Base-by-base conservation (phyloP, 2,888 invertebrate species). In the Synergus gifuensis region DNA sequence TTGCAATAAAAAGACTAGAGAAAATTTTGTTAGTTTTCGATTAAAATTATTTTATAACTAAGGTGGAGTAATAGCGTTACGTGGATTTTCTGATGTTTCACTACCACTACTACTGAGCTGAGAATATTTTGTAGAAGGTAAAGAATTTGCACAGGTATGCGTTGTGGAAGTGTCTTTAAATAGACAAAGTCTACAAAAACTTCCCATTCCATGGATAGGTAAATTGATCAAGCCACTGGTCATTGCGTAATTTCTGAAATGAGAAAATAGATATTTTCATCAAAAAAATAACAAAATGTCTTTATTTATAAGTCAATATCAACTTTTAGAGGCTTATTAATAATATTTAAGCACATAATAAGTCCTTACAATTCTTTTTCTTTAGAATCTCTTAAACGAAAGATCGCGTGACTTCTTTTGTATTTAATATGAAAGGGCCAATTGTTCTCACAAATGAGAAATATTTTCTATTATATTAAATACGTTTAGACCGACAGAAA, bases 211-310 rank as follows among this genome's bases (percentile, higher is more conserved):
- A 76, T 90, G 90, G 11, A 88, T 83, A 46, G 90, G 89, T 58
- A 91, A 83, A 76, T 89, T 89, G 28, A 88, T 86, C 77, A 91
- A 84, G 7, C 90, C 89, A 78, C 86, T 90, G 22, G 90, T 89
- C 46, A 90, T 88, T 9, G 91, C 91, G 44, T 91, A 87, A 77
- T 91, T 91, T 77, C 92, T 92, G 86, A 8, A 87, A 88, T 76
- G 79, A 76, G 66, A 67, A 69, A 67, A 16, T 36, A 64, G 14
- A 44, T 2, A 49, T 44, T 64, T 28, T 63, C 16, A 63, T 36
- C 63, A 28, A n/a, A n/a, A n/a, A 54, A 54, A 54, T 54, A 54
- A 54, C n/a, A 54, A n/a, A n/a, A n/a, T n/a, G 2, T 54, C 7
- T n/a, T 54, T 8, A 54, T 28, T 28, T 28, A 28, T 28, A 28